A percentile compares a stretch with the other conserved stretches of the same genome.
phyloP scores from a whole-genome alignment of 2,888 invertebrate species.

The Fissipunctia ypsillon region DNA sequence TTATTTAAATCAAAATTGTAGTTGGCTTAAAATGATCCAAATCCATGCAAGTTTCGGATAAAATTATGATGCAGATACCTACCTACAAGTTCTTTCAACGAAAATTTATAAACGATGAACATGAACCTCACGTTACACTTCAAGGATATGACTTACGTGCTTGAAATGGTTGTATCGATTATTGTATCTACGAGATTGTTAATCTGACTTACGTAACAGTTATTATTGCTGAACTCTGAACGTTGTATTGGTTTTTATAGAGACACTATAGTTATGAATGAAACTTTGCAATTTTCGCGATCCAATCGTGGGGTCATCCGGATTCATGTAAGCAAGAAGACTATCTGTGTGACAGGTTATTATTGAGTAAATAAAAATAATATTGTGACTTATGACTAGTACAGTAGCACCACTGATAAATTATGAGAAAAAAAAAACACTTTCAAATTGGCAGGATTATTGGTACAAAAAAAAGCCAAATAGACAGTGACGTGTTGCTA shows the following conservation, averaged over 20 bases:
- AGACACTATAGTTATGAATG: no score
- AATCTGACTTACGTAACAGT: conserved; percentile 13
- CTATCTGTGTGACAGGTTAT: background rate
- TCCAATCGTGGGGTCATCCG: background rate
- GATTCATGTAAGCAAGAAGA: background rate
- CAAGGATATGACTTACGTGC: background rate
- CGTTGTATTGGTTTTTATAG: background rate
- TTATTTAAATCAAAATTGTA: no score
- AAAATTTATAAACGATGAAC: background rate
- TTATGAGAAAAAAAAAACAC: background rate
- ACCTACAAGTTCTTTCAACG: background rate
- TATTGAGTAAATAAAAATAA: background rate
- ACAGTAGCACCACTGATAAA: background rate
- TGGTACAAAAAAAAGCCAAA: background rate
- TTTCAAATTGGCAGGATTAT: background rate
- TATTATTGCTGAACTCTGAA: conserved; percentile 1
- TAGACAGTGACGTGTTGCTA: background rate
- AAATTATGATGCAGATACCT: background rate
- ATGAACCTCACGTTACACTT: background rate
- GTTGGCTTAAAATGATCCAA: background rate
- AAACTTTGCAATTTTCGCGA: background rate
- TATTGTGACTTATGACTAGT: no score
- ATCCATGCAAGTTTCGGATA: background rate
- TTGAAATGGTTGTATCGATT: conserved; percentile 22
- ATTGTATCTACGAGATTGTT: conserved; percentile 8